These are phyloP conservation scores for Philereme transversata DNA, from an alignment of 2,888 invertebrate species.

Conservation along the genomic window DNA sequence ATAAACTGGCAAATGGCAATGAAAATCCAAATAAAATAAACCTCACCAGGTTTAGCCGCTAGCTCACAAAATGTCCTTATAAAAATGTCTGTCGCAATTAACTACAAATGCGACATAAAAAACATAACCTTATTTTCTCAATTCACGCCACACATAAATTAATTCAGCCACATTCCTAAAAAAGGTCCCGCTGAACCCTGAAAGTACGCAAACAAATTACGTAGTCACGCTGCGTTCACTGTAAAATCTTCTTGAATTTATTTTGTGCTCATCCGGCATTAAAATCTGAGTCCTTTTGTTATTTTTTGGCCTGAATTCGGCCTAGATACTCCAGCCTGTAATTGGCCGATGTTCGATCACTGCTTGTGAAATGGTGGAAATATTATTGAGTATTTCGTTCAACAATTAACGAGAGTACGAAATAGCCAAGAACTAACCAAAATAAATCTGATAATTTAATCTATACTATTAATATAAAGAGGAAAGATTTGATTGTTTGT, in stretches of 20 bases:
- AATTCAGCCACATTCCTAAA: slow-evolving; percentile 32
- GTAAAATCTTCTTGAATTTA: slow-evolving; percentile 74
- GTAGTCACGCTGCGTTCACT: slow-evolving; percentile 62
- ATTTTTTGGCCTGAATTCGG: slow-evolving; percentile 51
- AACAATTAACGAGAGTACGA: too few species aligned
- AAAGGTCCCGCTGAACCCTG: slow-evolving; percentile 40
- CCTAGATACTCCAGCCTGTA: slow-evolving; percentile 10
- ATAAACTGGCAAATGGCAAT: too few species aligned
- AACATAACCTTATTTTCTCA: slow-evolving; percentile 34
- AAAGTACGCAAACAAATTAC: slow-evolving; percentile 61
- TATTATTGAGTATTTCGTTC: neutral
- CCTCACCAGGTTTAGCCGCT: too few species aligned
- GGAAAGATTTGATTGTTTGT: too few species aligned
- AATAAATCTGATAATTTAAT: too few species aligned
- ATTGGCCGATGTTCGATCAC: slow-evolving; percentile 19
- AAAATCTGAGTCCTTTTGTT: slow-evolving; percentile 60
- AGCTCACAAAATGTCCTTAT: slow-evolving; percentile 1
- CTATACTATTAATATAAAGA: too few species aligned
- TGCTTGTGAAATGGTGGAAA: slow-evolving; percentile 8
- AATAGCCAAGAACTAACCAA: too few species aligned
- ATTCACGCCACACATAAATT: slow-evolving; percentile 35
- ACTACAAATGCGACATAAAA: slow-evolving; percentile 34
- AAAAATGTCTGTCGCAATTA: slow-evolving; percentile 21
- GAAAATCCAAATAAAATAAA: too few species aligned
- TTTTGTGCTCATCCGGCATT: slow-evolving; percentile 63